phyloP scores from a whole-genome alignment of 2,888 invertebrate genomes.

The Gastrophysa polygoni region DNA sequence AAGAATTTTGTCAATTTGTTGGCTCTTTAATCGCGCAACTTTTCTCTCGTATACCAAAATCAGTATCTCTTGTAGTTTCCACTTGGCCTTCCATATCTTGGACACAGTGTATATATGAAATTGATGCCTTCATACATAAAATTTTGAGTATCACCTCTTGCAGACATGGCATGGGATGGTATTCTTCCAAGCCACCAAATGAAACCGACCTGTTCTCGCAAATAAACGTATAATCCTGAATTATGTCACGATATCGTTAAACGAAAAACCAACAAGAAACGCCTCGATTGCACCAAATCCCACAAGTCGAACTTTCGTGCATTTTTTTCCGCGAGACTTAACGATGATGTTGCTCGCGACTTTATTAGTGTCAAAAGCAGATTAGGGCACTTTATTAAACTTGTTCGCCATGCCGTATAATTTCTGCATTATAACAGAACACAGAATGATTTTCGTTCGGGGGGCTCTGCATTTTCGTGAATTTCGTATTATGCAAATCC shows the following conservation, averaged over 20 bases:
- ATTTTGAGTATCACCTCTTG: background rate
- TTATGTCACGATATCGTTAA: slow-evolving; percentile 13
- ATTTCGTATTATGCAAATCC: slow-evolving; percentile 51
- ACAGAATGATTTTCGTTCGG: slow-evolving; percentile 36
- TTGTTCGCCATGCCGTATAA: slow-evolving; percentile 32
- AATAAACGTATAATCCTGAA: slow-evolving; percentile 13
- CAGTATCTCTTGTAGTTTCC: no score
- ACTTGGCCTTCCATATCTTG: no score
- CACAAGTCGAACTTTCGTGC: slow-evolving; percentile 18
- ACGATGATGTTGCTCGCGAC: slow-evolving; percentile 24
- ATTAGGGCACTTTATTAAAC: slow-evolving; percentile 34
- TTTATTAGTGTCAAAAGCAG: slow-evolving; percentile 38
- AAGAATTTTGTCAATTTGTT: no score
- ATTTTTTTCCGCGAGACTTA: slow-evolving; percentile 14
- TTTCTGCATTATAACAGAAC: slow-evolving; percentile 36
- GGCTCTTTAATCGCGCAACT: no score
- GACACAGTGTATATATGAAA: no score
- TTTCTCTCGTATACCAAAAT: no score
- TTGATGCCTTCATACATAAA: background rate
- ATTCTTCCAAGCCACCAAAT: background rate
- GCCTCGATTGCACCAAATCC: slow-evolving; percentile 19
- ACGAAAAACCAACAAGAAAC: slow-evolving; percentile 16
- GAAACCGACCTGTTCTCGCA: background rate
- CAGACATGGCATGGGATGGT: no score
- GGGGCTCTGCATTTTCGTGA: slow-evolving; percentile 38